These are phyloP conservation scores for Bufo bufo DNA, from an alignment of 2,113 vertebrate genomes.

Conservation along the genomic window DNA sequence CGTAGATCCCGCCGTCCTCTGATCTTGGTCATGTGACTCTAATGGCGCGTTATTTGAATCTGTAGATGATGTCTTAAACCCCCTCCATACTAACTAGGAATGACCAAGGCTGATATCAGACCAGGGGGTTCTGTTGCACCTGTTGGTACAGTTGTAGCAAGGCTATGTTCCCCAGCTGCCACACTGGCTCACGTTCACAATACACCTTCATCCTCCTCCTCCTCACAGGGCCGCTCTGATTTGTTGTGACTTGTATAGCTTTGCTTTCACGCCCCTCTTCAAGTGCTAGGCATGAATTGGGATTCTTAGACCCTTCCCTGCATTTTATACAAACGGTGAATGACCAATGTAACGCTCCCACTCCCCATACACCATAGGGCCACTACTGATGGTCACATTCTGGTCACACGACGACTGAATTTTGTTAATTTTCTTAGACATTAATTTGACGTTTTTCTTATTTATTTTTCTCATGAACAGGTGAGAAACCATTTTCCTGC, in stretches of 20 bases:
- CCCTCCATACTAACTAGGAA: neutral
- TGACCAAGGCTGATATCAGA: neutral
- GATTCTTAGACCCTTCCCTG: neutral
- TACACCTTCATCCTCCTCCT: conserved; percentile 70
- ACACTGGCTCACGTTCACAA: conserved; percentile 65
- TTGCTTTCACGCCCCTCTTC: conserved; percentile 78
- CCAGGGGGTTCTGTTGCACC: conserved; percentile 75
- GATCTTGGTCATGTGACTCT: neutral
- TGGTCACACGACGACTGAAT: neutral
- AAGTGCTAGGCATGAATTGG: conserved; percentile 67
- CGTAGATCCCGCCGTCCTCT: neutral
- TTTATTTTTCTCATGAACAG: conserved; percentile 68
- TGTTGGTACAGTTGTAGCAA: conserved; percentile 63
- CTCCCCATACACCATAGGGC: neutral
- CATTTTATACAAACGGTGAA: conserved; percentile 4
- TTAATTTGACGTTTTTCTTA: conserved; percentile 37
- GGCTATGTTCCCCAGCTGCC: conserved; percentile 66
- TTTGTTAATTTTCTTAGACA: neutral
- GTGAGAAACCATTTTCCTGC: conserved; percentile 95
- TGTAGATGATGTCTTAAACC: neutral
- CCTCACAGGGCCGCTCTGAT: conserved; percentile 60
- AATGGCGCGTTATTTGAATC: no score
- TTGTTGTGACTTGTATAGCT: conserved; percentile 68
- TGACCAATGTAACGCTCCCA: neutral
- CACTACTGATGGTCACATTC: neutral